A percentile compares a stretch with the other conserved stretches of the same genome.
Evolutionary conservation across 2,797 vertebrate genomes (phyloP).

Genomic region (Mus spretus): DNA sequence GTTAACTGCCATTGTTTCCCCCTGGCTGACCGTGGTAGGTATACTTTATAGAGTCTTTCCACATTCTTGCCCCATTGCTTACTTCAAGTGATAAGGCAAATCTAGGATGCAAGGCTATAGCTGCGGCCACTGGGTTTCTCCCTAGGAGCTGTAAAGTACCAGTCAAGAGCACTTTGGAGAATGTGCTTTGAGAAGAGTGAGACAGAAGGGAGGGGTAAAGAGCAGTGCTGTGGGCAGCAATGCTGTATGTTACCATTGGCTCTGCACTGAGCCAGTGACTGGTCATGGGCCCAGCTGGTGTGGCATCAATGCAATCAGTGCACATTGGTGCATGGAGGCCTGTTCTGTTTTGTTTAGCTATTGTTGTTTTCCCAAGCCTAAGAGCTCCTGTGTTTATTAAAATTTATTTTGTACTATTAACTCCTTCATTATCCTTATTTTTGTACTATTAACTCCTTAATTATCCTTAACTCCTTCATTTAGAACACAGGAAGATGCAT

Average conservation of each 20-base stretch:
- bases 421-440: background rate
- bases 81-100: background rate
- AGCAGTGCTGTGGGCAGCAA: background rate
- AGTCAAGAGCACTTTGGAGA: slow-evolving; percentile 16
- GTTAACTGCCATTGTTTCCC: background rate
- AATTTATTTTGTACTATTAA: background rate
- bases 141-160: background rate
- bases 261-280: background rate
- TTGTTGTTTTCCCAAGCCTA: background rate
- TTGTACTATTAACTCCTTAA: background rate
- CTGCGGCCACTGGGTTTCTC: background rate
- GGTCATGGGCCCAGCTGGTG: background rate
- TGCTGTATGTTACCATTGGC: background rate
- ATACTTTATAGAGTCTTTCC: background rate
- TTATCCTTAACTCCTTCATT: background rate
- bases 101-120: background rate
- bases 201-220: background rate
- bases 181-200: background rate
- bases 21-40: background rate
- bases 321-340: background rate
- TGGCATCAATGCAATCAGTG: background rate
- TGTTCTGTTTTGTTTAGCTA: background rate
- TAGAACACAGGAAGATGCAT: background rate
- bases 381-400: slow-evolving; percentile 9
- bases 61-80: background rate